Evolutionary conservation across 2,888 invertebrate species (phyloP), one percentile per base, ranked within the genome.

Genomic region (Octodonta nipae): DNA sequence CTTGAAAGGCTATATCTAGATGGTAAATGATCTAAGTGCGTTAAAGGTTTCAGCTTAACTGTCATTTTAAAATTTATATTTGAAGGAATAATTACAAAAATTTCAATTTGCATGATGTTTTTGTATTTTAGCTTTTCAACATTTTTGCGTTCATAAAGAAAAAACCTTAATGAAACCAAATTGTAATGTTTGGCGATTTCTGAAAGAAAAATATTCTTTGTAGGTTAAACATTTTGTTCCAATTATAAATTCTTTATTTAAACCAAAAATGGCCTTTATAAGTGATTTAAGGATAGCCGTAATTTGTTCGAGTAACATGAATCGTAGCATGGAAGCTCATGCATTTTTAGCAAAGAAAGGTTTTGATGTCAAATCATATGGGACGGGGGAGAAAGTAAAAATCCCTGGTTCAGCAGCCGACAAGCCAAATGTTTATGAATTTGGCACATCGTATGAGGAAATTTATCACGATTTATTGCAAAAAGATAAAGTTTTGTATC

Each of bases 291-390:
- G 74, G 52, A 75, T 96, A 51, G 96, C 96, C 13, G 92, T 98
- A 33, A 87, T 93, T 46, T 99, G 98, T 66, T 96, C 96, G 5
- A 95, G 93, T 54, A 98, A 98, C 61, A 98, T 98, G 91, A 98
- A 98, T 59, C 73, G 98, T 36, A 95, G 93, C 52, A 98, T 98
- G 98, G 98, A 98, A 67, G 96, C 96, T 10, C 98, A 99, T 66
- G 87, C 87, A 36, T 92, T 93, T 63, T 66, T 98, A 29, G 85
- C 89, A 34, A 98, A 98, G 67, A 93, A 93, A 55, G 96, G 96
- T 8, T 96, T 88, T 58, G 79, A 79, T 56, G 95, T 99, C 1
- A 78, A 84, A 55, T 95, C 93, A 0, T 95, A 81, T 65, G 91
- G 91, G 10, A 88, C 89, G 15, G 89, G 89, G 5, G 88, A 89